Evolutionary conservation across 2,888 invertebrate species (phyloP).

Genomic region (Pammene aurita): DNA sequence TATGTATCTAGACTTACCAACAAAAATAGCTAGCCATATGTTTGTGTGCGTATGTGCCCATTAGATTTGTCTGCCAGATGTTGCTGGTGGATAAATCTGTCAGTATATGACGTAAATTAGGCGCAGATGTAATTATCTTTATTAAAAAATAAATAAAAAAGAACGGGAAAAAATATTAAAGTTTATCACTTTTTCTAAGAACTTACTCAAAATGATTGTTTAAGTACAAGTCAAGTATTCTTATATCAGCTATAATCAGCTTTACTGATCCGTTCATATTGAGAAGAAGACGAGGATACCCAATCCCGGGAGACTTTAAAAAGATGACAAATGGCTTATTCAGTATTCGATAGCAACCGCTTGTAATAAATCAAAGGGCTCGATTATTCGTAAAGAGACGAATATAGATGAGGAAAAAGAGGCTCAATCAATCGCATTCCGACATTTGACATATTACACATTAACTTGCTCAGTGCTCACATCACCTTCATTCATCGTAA

Average conservation of each 20-base stretch:
- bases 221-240: too few species aligned
- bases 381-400: constrained; percentile 56
- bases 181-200: too few species aligned
- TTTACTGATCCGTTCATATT: constrained; percentile 27
- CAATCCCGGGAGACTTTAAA: constrained; percentile 32
- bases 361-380: constrained; percentile 60
- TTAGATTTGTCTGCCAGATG: too few species aligned
- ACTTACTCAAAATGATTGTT: not conserved
- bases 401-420: constrained; percentile 54
- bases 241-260: constrained; percentile 8
- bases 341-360: constrained; percentile 55
- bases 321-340: constrained; percentile 60
- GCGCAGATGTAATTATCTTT: too few species aligned
- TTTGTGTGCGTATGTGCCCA: too few species aligned
- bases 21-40: too few species aligned
- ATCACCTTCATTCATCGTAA: too few species aligned
- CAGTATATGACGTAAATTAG: too few species aligned
- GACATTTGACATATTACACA: constrained; percentile 40
- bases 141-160: too few species aligned
- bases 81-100: too few species aligned
- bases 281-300: constrained; percentile 26
- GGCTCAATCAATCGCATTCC: constrained; percentile 48
- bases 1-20: too few species aligned
- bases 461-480: not conserved
- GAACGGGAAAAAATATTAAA: too few species aligned